Evolutionary conservation across 2,797 vertebrate genomes (phyloP).

Genomic region (Halcyon badia): DNA sequence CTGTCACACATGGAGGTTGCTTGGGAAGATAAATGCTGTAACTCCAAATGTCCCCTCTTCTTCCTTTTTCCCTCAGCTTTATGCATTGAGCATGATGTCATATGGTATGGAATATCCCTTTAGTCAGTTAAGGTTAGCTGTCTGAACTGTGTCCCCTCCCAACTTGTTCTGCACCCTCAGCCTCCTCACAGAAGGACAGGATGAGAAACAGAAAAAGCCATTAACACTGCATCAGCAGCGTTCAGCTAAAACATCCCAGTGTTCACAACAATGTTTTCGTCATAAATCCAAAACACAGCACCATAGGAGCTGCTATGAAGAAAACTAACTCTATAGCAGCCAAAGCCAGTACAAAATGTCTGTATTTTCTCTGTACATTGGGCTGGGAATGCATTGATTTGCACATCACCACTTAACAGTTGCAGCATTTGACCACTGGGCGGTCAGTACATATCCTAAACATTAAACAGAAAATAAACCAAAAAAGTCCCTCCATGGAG

Average conservation of each 20-base stretch:
- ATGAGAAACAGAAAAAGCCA: not conserved
- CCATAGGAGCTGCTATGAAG: not conserved
- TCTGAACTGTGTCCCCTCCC: not conserved
- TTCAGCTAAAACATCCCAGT: not conserved
- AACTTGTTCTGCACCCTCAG: not conserved
- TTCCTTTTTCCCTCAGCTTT: not conserved
- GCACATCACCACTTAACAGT: not conserved
- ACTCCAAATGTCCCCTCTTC: not conserved
- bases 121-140: not conserved
- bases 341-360: not conserved
- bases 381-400: not conserved
- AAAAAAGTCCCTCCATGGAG: not conserved
- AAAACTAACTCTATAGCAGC: not conserved
- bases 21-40: not conserved
- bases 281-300: not conserved
- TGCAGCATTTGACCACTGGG: not conserved
- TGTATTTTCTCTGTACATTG: not conserved
- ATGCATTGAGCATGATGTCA: not conserved
- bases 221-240: not conserved
- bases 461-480: not conserved
- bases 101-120: not conserved
- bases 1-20: rapidly evolving
- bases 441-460: not conserved
- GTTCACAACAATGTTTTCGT: not conserved
- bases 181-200: rapidly evolving